phyloP scores from a whole-genome alignment of 2,797 vertebrate species.

The Serranus cabrilla region DNA sequence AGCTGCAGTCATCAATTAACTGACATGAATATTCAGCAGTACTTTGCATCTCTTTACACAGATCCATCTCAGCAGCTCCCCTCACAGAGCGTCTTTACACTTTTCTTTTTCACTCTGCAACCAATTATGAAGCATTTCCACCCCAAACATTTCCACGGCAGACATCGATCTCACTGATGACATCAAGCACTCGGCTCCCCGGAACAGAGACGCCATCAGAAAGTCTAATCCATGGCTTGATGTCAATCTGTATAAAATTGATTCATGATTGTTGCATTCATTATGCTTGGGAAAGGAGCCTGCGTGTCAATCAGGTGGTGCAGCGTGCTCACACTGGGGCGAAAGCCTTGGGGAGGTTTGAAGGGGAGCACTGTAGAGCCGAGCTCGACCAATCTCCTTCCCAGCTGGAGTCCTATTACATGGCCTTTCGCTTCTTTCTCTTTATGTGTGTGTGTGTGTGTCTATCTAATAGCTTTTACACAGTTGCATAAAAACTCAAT shows the following conservation, averaged over 20 bases:
- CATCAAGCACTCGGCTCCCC: constrained; percentile 28
- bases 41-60: constrained; percentile 61
- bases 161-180: constrained; percentile 25
- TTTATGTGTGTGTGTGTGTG: constrained; percentile 20
- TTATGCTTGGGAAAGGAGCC: constrained; percentile 15
- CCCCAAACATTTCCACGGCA: constrained; percentile 22
- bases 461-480: constrained; percentile 39
- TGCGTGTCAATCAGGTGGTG: constrained; percentile 14
- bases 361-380: constrained; percentile 36
- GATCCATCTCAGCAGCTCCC: constrained; percentile 47
- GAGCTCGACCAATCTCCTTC: constrained; percentile 58
- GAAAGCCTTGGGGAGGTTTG: constrained; percentile 33
- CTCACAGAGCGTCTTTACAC: constrained; percentile 34
- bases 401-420: constrained; percentile 58
- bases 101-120: constrained; percentile 28
- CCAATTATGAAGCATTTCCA: constrained; percentile 50
- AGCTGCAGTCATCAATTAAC: constrained; percentile 56
- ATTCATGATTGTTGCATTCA: constrained; percentile 58
- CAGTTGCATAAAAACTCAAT: constrained; percentile 54
- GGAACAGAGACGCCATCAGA: constrained; percentile 18
- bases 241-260: constrained; percentile 50
- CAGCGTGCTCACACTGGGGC: constrained; percentile 27
- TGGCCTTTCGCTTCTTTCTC: constrained; percentile 41
- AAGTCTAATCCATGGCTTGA: constrained; percentile 16
- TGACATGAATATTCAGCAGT: constrained; percentile 63